Percentiles rank a stretch among this genome's conserved stretches.
These are phyloP conservation scores for Limosa lapponica DNA, from an alignment of 2,797 vertebrate genomes.

Conservation along the genomic window DNA sequence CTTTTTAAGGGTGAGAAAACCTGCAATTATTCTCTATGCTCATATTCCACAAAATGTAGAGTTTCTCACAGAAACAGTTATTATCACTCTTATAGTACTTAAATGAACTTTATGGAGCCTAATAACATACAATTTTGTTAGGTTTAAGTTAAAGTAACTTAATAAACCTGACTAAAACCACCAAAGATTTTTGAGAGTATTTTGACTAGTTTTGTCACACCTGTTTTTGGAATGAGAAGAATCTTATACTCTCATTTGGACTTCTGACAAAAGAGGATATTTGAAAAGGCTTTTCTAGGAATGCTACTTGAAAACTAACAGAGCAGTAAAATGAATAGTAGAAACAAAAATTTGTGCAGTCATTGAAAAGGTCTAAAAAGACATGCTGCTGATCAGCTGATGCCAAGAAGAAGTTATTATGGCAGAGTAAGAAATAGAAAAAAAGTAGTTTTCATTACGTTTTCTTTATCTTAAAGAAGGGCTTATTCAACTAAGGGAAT, in stretches of 20 bases:
- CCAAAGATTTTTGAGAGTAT: neutral
- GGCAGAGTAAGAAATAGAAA: neutral
- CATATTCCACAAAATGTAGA: neutral
- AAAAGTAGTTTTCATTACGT: neutral
- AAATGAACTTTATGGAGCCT: neutral
- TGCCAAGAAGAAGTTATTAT: neutral
- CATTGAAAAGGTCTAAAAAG: slow-evolving; percentile 17
- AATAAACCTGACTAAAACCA: neutral
- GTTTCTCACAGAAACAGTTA: neutral
- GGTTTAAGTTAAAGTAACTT: neutral
- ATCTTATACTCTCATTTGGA: neutral
- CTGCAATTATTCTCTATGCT: neutral
- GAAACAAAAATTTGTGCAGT: neutral
- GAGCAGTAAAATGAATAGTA: slow-evolving; percentile 28
- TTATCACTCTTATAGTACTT: neutral
- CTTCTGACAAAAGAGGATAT: neutral
- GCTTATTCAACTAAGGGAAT: neutral
- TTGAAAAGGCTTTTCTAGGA: neutral
- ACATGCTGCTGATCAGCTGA: neutral
- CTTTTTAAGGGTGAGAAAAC: neutral
- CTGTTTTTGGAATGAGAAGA: neutral
- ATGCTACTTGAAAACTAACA: neutral
- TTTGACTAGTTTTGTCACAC: neutral
- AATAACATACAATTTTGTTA: neutral
- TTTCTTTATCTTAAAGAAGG: neutral